Conservation (phyloP, 2,113 vertebrate species). For the Aldabrachelys gigantea region DNA sequence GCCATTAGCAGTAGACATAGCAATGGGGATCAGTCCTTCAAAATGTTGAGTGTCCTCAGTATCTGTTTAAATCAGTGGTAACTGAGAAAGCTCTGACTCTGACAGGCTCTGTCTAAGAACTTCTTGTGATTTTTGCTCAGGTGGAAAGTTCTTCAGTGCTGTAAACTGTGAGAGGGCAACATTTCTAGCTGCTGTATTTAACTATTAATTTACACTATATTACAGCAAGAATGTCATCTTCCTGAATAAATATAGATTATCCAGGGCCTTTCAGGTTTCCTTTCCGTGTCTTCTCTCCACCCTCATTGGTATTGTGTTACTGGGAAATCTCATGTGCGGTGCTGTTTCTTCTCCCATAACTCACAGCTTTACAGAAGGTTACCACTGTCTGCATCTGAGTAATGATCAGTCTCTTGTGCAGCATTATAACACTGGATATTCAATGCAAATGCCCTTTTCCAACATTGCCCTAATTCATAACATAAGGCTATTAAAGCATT, state of each 20-base stretch:
- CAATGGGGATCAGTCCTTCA: neutral
- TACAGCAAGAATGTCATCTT: neutral
- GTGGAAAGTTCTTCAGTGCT: neutral
- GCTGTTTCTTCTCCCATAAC: neutral
- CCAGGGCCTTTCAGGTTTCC: neutral
- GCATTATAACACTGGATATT: neutral
- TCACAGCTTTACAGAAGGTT: neutral
- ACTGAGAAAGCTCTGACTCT: neutral
- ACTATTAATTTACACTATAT: neutral
- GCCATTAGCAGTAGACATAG: too few species aligned
- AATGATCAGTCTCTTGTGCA: neutral
- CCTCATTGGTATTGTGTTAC: neutral
- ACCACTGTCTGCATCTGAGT: neutral
- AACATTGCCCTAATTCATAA: neutral
- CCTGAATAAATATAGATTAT: neutral
- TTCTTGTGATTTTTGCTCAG: neutral
- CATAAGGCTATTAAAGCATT: neutral
- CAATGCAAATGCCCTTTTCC: neutral
- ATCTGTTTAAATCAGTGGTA: neutral
- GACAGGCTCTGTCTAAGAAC: neutral
- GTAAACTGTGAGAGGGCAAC: neutral
- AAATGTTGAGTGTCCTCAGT: neutral
- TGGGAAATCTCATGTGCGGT: neutral
- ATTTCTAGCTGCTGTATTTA: neutral
- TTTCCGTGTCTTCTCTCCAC: neutral